Conservation (phyloP, 2,113 vertebrate genomes). For the Formicarius rufipectus region DNA sequence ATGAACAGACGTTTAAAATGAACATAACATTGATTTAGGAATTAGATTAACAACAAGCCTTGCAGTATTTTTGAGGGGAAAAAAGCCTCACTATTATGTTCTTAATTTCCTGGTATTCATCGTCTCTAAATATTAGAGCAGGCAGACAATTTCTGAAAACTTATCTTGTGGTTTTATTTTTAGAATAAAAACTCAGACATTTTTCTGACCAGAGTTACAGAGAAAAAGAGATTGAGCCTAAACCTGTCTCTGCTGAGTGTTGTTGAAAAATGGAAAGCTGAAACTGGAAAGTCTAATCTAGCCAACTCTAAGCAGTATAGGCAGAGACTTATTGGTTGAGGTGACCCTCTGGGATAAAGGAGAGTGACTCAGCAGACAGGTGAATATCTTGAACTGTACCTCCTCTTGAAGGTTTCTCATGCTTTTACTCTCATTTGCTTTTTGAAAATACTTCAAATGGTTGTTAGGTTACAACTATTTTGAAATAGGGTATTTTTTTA, state of each 20-base stretch:
- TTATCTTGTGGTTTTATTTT: neutral
- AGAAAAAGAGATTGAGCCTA: neutral
- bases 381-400: neutral
- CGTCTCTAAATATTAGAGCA: neutral
- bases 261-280: neutral
- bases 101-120: neutral
- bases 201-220: neutral
- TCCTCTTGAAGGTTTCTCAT: neutral
- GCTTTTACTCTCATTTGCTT: neutral
- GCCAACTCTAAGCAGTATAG: neutral
- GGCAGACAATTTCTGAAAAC: neutral
- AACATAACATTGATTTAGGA: neutral
- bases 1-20: neutral
- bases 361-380: neutral
- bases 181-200: neutral
- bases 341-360: neutral
- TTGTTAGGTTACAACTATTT: neutral
- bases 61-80: neutral
- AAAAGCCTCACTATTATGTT: neutral
- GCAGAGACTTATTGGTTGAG: neutral
- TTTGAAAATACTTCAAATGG: neutral
- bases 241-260: fast-evolving
- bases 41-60: neutral
- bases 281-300: neutral
- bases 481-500: neutral